Base-by-base conservation (phyloP, 2,797 vertebrate species). In the Centroberyx gerrardi region DNA sequence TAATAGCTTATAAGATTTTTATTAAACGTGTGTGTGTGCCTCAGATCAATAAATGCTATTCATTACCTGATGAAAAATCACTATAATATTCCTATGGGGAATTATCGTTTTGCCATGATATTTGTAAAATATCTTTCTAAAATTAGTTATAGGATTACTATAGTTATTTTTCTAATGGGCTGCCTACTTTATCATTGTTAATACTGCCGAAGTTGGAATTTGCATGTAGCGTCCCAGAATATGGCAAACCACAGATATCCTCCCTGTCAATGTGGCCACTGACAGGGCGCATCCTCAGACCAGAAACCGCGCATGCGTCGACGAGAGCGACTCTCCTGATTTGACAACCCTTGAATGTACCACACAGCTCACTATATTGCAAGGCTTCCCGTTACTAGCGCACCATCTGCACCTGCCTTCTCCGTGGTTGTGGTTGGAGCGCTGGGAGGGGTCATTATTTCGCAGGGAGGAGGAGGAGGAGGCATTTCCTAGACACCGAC, bases 371-470 rank as follows among this genome's bases (percentile, higher is more conserved):
- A 93, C 93, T 94, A 93, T 93, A 83, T 92, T 17, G 93, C 95
- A 94, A 91, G 86, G 66, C 84, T 74, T 44, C 36, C 74, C 73
- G 76, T 71, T 83, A 68, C 65, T 86, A 87, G 93, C 87, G 91
- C 94, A 93, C 88, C 90, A 88, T 89, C 87, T 85, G 92, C 93
- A 94, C 93, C 93, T 93, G 93, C 88, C 87, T 76, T 40, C 90
- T 82, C 84, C 18, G 86, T 81, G 87, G 90, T 79, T 86, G 82
- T 77, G 72, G 85, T 74, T 15, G 88, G 77, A 74, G 73, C 80
- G 63, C 90, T 89, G 91, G 92, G 92, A 93, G 92, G 91, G 91
- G 81, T 93, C 94, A 93, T 77, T 94, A 95, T 95, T 95, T 94
- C 62, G 94, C 94, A 94, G 90, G 88, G 85, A 88, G 79, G 80